These are phyloP conservation scores for Galaxea fascicularis DNA, from an alignment of 92 coral and sea anemone genomes.

Conservation along the genomic window DNA sequence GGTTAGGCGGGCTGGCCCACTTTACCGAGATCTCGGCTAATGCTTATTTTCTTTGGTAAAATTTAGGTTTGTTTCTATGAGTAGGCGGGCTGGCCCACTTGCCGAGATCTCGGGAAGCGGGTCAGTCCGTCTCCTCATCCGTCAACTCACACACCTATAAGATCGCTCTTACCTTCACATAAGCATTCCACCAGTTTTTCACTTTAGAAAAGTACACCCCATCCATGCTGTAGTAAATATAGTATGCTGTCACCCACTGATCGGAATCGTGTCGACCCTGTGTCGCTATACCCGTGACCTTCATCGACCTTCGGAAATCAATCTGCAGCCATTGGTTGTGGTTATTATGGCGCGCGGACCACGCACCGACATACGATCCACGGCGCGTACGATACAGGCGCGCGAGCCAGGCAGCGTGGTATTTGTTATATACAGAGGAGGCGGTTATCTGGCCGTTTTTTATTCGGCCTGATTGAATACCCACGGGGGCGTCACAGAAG, in stretches of 20 bases:
- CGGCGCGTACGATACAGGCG: conserved; percentile 72
- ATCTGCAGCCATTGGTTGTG: conserved; percentile 83
- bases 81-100: no score
- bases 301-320: conserved; percentile 74
- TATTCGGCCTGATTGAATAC: conserved; percentile 65
- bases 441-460: conserved; percentile 70
- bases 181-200: conserved; percentile 39
- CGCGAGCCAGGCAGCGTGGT: conserved; percentile 77
- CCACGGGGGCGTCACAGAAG: conserved; percentile 73
- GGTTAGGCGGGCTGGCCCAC: no score
- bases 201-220: conserved; percentile 58
- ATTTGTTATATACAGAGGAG: conserved; percentile 60
- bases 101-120: no score
- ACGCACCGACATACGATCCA: conserved; percentile 69
- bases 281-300: conserved; percentile 72
- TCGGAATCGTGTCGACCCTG: conserved; percentile 74
- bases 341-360: conserved; percentile 76
- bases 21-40: no score
- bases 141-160: no score
- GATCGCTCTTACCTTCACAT: conserved; percentile 21
- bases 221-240: conserved; percentile 64
- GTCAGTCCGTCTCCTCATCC: no score
- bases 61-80: no score
- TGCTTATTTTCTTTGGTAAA: no score
- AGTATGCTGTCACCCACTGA: conserved; percentile 77